phyloP scores from a whole-genome alignment of 2,888 invertebrate species.

The Cheilosia soror region DNA sequence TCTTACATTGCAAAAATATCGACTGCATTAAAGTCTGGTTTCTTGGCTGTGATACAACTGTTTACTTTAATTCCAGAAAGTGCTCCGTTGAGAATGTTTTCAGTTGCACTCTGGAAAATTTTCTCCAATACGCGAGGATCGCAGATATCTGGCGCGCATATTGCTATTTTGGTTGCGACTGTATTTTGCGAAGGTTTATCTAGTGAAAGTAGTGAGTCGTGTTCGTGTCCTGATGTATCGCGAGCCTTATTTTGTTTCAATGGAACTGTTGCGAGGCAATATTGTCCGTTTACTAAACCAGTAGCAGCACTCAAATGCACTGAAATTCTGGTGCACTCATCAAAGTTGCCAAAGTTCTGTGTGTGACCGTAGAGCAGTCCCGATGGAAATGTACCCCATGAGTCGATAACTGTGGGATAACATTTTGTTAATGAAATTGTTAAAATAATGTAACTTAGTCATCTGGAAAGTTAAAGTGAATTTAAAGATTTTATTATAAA shows the following conservation, averaged over 20 bases:
- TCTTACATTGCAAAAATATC: too few relatives aligned
- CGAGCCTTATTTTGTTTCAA: background rate
- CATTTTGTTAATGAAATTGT: background rate
- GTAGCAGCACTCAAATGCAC: background rate
- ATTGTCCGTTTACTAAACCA: background rate
- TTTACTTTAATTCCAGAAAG: background rate
- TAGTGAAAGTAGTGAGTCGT: background rate
- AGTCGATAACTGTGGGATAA: slow-evolving; percentile 14
- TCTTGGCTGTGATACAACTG: background rate
- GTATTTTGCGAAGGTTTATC: background rate
- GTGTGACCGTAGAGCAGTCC: slow-evolving; percentile 16
- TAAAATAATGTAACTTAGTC: background rate
- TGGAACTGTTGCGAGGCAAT: slow-evolving; percentile 3
- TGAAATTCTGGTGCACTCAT: slow-evolving; percentile 6
- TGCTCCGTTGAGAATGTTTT: background rate
- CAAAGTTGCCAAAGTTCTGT: slow-evolving; percentile 15
- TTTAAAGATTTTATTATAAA: too few relatives aligned
- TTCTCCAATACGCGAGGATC: background rate
- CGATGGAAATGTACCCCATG: slow-evolving; percentile 25
- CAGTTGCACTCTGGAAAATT: background rate
- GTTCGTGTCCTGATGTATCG: background rate
- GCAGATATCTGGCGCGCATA: background rate
- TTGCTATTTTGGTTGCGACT: background rate
- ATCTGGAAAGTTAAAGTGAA: too few relatives aligned
- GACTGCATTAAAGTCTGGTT: background rate